phyloP scores from a whole-genome alignment of 1,140 invertebrate genomes.

The Achroia grisella region DNA sequence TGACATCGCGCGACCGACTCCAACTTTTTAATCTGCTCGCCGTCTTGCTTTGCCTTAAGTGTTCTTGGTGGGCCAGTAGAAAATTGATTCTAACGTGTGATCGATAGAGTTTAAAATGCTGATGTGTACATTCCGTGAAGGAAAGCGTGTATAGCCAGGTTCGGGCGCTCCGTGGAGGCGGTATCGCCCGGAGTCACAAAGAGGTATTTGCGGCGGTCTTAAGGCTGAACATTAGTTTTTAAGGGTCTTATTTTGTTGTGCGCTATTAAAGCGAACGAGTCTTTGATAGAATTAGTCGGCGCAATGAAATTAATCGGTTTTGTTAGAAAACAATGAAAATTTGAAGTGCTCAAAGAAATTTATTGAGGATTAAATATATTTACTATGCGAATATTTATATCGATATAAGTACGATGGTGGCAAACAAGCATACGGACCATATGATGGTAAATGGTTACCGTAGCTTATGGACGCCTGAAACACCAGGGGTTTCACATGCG shows the following conservation, averaged over 20 bases:
- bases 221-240: slow-evolving; percentile 70
- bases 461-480: too few relatives aligned
- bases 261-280: slow-evolving; percentile 53
- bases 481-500: too few relatives aligned
- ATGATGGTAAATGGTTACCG: too few relatives aligned
- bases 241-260: slow-evolving; percentile 69
- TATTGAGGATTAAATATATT: too few relatives aligned
- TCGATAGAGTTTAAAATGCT: slow-evolving; percentile 9
- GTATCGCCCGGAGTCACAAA: slow-evolving; percentile 61
- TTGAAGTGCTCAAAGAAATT: not conserved
- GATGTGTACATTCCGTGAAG: slow-evolving; percentile 15
- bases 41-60: slow-evolving; percentile 51
- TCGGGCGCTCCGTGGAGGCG: slow-evolving; percentile 28
- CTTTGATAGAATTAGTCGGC: slow-evolving; percentile 66
- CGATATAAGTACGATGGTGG: too few relatives aligned
- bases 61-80: not conserved
- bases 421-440: too few relatives aligned
- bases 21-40: slow-evolving; percentile 69
- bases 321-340: slow-evolving; percentile 11
- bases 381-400: too few relatives aligned
- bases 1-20: slow-evolving; percentile 63
- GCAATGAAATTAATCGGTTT: slow-evolving; percentile 66
- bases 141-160: slow-evolving; percentile 51
- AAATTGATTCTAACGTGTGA: slow-evolving; percentile 11
- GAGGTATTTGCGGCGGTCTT: slow-evolving; percentile 69